Percentiles rank a stretch among this genome's conserved stretches.
Conservation (phyloP, 2,113 vertebrate genomes). For the Ochotona princeps region DNA sequence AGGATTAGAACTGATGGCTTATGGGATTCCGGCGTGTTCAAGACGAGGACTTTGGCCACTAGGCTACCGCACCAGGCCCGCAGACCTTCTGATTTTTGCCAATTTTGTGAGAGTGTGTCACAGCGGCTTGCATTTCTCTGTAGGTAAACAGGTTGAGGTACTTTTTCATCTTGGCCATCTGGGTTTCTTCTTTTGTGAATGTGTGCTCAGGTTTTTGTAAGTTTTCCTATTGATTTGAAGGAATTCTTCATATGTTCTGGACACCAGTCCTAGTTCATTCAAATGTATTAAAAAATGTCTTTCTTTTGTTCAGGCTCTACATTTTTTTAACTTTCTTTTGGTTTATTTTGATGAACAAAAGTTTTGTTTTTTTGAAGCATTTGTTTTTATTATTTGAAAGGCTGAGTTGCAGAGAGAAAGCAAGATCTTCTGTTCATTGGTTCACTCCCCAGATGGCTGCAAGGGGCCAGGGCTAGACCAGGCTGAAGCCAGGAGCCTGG, state of each 20-base stretch:
- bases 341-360: slow-evolving; percentile 4
- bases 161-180: not conserved
- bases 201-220: not conserved
- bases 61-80: no score
- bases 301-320: not conserved
- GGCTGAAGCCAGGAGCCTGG: no score
- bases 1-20: no score
- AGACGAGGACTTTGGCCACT: no score
- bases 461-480: no score
- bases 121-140: not conserved
- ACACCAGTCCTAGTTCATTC: not conserved
- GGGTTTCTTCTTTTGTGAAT: slow-evolving; percentile 22
- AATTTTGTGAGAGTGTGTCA: not conserved
- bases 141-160: not conserved
- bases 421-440: no score
- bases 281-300: not conserved
- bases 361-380: not conserved
- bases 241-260: not conserved
- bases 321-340: slow-evolving; percentile 19
- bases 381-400: no score
- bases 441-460: no score
- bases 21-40: no score
- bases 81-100: not conserved
- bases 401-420: no score
- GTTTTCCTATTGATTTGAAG: not conserved